phyloP scores from a whole-genome alignment of 2,888 invertebrate genomes.

The Urechis unicinctus region DNA sequence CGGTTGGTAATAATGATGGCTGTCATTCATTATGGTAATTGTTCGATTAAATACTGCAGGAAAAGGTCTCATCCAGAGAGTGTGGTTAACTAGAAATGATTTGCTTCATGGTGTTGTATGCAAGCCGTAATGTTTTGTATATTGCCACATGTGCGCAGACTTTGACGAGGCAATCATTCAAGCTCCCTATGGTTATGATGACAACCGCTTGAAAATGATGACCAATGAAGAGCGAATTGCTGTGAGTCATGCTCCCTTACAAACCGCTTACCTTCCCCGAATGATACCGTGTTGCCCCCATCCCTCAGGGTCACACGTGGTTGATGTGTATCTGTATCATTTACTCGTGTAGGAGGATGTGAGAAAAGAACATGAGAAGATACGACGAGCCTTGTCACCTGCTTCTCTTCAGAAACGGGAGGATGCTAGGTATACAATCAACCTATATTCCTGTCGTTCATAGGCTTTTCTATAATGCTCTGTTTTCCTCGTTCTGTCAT shows the following conservation, averaged over 20 bases:
- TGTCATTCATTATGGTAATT: neutral
- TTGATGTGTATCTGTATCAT: slow-evolving; percentile 1
- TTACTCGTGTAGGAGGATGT: slow-evolving; percentile 10
- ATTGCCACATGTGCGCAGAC: no score
- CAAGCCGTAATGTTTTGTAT: no score
- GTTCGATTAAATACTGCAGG: no score
- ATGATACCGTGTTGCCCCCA: no score
- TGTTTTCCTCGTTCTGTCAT: no score
- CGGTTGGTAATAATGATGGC: slow-evolving; percentile 3
- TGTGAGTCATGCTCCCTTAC: slow-evolving; percentile 19
- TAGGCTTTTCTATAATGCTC: no score
- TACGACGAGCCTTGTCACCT: slow-evolving; percentile 34
- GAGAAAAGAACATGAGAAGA: slow-evolving; percentile 28
- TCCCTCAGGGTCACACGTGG: no score
- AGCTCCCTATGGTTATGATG: slow-evolving; percentile 43
- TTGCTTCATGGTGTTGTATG: no score
- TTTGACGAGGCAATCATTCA: slow-evolving; percentile 37
- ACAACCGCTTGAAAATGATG: slow-evolving; percentile 36
- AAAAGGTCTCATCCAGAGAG: no score
- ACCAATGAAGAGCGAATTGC: slow-evolving; percentile 45
- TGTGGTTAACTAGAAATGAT: no score
- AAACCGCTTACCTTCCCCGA: neutral
- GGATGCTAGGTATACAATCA: slow-evolving; percentile 45
- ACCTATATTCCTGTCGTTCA: no score
- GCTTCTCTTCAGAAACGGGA: slow-evolving; percentile 32